Conservation (phyloP, 2,797 vertebrate genomes). For the Darevskia mixta region DNA sequence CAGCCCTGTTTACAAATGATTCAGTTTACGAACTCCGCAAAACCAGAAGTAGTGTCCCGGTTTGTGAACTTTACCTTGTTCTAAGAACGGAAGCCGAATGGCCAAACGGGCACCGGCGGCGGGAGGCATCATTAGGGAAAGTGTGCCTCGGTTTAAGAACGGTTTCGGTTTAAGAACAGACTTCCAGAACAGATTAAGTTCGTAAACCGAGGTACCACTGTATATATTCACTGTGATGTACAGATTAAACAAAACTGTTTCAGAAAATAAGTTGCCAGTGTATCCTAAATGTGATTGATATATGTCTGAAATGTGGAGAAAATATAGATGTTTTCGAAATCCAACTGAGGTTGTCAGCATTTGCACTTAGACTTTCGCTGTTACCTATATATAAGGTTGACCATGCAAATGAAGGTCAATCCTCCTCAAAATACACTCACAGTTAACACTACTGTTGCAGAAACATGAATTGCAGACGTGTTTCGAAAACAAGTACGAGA, state of each 20-base stretch:
- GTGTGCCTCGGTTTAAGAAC: too few relatives aligned
- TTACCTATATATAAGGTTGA: neutral
- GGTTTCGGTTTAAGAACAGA: too few relatives aligned
- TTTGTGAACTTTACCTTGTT: too few relatives aligned
- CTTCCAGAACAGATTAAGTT: too few relatives aligned
- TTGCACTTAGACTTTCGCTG: neutral
- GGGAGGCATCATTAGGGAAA: too few relatives aligned
- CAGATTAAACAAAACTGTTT: neutral
- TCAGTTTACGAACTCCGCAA: too few relatives aligned
- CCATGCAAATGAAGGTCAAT: slow-evolving; percentile 8
- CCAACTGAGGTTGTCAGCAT: neutral
- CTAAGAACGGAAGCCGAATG: too few relatives aligned
- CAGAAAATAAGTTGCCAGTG: too few relatives aligned
- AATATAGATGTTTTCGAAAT: neutral
- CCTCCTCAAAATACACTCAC: slow-evolving; percentile 18
- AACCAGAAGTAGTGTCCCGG: too few relatives aligned
- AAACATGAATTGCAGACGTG: slow-evolving; percentile 11
- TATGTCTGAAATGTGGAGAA: neutral
- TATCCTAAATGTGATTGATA: neutral
- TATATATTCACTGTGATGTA: neutral
- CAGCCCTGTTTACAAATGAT: too few relatives aligned
- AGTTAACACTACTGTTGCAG: slow-evolving; percentile 1
- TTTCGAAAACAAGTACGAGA: slow-evolving; percentile 41
- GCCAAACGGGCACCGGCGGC: too few relatives aligned
- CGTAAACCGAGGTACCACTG: too few relatives aligned